Evolutionary conservation across 2,797 vertebrate genomes (phyloP), one percentile per base, ranked within the genome.

Genomic region (Sebastes itinus): DNA sequence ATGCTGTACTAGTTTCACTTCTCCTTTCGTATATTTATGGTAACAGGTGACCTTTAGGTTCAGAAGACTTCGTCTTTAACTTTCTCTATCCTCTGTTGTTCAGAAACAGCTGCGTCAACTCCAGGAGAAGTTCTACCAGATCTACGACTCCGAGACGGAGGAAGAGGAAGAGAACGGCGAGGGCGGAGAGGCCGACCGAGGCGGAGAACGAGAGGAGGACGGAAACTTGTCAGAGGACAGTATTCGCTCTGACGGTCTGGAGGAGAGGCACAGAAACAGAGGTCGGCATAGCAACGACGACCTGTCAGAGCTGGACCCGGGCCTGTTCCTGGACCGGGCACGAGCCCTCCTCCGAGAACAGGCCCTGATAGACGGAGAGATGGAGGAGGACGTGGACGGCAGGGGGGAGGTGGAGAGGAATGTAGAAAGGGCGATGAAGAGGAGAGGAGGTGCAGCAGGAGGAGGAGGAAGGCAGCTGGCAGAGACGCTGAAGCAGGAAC

Each of bases 71-170:
- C 6, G 6, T 60, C n/a, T 11, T 55, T 22, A 66, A 67, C 28
- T 7, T 54, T 42, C 4, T 75, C 25, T 77, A 1, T 85, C 55
- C 28, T 72, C 49, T 69, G 16, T 68, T 49, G 3, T 62, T 5
- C 66, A 95, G 96, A 99, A 99, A 92, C 98, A 99, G 95, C 97
- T 99, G 87, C 97, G 98, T 75, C 98, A 99, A 92, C 97, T 99
- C 92, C 98, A 99, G 96, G 98, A 99, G 82, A 99, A 99, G 96
- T 99, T 99, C 95, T 99, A 99, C 94, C 98, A 99, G 93, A 99
- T 99, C 95, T 99, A 99, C 1, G 98, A 99, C 92, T 99, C 98
- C 0, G 98, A 99, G 92, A 94, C 94, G 0, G 94, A 95, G 65
- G 94, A 95, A 18, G 94, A 94, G 49, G 94, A 94, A n/a, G 92